A percentile compares a stretch with the other conserved stretches of the same genome.
Conservation (phyloP, 2,888 invertebrate species). For the Ctenicera cuprea region DNA sequence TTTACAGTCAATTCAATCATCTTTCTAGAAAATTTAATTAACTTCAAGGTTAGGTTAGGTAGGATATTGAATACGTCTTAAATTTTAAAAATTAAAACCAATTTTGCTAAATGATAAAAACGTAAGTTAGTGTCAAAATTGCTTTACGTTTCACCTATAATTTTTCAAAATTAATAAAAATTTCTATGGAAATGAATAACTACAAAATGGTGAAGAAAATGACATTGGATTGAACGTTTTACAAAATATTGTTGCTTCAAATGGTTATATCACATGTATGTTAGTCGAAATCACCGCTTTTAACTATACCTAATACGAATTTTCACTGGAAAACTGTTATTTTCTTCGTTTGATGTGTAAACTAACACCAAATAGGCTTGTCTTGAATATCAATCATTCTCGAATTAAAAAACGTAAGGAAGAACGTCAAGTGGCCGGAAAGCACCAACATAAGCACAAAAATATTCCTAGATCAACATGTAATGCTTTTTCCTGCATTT, state of each 20-base stretch:
- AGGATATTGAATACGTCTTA: neutral
- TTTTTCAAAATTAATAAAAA: constrained; percentile 11
- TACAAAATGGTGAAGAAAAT: constrained; percentile 43
- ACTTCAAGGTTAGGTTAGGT: constrained; percentile 28
- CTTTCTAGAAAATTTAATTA: constrained; percentile 61
- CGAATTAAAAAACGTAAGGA: neutral
- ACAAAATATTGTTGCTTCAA: neutral
- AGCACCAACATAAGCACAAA: neutral
- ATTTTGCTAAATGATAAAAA: neutral
- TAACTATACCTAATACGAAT: neutral
- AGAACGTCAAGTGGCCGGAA: constrained; percentile 10
- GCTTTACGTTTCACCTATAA: constrained; percentile 29
- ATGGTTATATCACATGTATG: neutral
- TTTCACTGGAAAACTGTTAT: constrained; percentile 6
- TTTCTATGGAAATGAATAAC: constrained; percentile 46
- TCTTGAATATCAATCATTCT: constrained; percentile 6
- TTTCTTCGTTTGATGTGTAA: constrained; percentile 1
- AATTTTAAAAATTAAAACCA: constrained; percentile 3
- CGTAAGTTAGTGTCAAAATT: constrained; percentile 13
- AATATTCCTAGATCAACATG: neutral
- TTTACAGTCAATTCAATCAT: constrained; percentile 92
- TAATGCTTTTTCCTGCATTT: no score
- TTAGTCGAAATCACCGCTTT: neutral
- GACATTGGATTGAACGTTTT: constrained; percentile 11
- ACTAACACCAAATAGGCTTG: constrained; percentile 15